Evolutionary conservation across 2,113 vertebrate genomes (phyloP).

Genomic region (Hystrix cristata): DNA sequence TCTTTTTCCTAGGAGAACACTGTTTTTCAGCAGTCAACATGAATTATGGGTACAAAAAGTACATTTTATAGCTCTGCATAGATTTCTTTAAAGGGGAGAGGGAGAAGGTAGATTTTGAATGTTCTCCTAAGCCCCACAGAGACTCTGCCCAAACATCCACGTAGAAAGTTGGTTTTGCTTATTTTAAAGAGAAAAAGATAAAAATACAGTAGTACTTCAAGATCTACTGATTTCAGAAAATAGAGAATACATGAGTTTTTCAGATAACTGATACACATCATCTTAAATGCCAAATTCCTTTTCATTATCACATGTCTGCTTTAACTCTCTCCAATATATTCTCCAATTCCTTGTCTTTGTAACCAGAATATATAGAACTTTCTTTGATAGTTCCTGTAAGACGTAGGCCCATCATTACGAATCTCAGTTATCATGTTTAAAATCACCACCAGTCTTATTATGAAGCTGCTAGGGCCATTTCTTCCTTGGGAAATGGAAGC

Average conservation of each 20-base stretch:
- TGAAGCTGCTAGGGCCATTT: not conserved
- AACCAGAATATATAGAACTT: not conserved
- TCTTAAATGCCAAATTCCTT: not conserved
- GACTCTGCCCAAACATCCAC: constrained; percentile 3
- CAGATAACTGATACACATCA: not conserved
- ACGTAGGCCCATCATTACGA: not conserved
- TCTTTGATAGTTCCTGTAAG: not conserved
- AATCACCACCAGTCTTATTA: not conserved
- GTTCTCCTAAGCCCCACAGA: constrained; percentile 41
- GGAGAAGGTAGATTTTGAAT: not conserved
- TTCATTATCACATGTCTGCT: not conserved
- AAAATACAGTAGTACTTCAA: not conserved
- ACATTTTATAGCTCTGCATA: constrained; percentile 7
- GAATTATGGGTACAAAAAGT: not conserved
- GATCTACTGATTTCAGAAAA: constrained; percentile 16
- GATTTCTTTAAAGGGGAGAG: constrained; percentile 7
- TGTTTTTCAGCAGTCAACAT: constrained; percentile 30
- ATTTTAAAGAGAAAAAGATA: not conserved
- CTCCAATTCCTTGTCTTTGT: not conserved
- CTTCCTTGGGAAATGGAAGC: not conserved
- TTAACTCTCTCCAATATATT: not conserved
- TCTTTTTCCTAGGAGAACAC: constrained; percentile 41
- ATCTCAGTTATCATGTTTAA: not conserved
- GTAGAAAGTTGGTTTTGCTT: not conserved
- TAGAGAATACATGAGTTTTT: not conserved